Conservation (phyloP, 2,797 vertebrate species). For the Monodelphis domestica region DNA sequence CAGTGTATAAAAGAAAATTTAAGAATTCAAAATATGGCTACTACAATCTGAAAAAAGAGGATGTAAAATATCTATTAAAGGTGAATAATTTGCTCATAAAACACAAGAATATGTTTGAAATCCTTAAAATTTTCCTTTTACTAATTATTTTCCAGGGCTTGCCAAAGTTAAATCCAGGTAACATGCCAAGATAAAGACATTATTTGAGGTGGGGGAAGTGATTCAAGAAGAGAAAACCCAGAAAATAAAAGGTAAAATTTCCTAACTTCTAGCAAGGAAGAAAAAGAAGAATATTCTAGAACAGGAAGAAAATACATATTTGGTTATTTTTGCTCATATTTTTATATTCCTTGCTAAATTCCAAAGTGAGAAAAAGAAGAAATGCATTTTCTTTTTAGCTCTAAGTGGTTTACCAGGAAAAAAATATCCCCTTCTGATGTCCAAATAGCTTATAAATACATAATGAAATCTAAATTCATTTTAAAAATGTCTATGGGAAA, state of each 20-base stretch:
- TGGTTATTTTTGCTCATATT: background rate
- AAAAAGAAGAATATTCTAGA: background rate
- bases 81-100: background rate
- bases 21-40: background rate
- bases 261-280: background rate
- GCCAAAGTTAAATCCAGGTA: background rate
- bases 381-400: background rate
- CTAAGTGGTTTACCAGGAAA: conserved; percentile 10
- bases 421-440: background rate
- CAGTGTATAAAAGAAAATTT: background rate
- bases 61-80: background rate
- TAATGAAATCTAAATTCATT: background rate
- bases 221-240: background rate
- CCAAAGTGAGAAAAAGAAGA: conserved; percentile 31
- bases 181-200: background rate
- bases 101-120: background rate
- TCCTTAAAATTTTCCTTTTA: background rate
- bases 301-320: background rate
- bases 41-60: background rate
- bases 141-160: background rate
- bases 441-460: conserved; percentile 14
- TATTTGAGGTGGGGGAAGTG: background rate
- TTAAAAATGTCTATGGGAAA: background rate
- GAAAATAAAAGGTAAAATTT: background rate
- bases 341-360: conserved; percentile 1